Conservation (phyloP, 2,888 invertebrate species). For the Pristionchus arcanus region DNA sequence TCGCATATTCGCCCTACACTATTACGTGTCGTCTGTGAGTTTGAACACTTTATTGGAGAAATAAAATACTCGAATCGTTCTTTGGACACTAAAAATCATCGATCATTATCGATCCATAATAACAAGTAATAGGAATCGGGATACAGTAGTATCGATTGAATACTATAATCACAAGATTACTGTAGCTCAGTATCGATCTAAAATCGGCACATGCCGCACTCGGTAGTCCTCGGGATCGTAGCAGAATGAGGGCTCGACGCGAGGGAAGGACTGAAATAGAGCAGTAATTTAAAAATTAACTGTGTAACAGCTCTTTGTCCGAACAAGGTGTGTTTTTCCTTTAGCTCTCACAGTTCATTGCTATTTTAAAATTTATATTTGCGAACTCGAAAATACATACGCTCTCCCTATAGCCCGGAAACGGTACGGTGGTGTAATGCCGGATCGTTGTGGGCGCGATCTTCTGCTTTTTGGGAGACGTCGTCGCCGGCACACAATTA, state of each 20-base stretch:
- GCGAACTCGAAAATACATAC: neutral
- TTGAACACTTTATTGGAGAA: slow-evolving; percentile 22
- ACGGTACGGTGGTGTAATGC: slow-evolving; percentile 36
- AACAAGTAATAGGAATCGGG: neutral
- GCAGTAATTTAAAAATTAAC: neutral
- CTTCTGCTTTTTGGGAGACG: neutral
- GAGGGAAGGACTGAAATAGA: slow-evolving; percentile 29
- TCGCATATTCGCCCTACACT: neutral
- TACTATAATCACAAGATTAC: no score
- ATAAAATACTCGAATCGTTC: slow-evolving; percentile 27
- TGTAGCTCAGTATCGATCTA: slow-evolving; percentile 27
- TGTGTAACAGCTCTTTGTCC: no score
- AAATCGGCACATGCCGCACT: neutral
- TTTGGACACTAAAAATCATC: neutral
- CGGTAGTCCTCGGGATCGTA: slow-evolving; percentile 36
- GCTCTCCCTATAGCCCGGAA: slow-evolving; percentile 38
- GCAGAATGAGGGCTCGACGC: slow-evolving; percentile 27
- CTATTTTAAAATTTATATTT: no score
- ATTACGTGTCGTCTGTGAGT: slow-evolving; percentile 36
- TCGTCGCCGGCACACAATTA: slow-evolving; percentile 1
- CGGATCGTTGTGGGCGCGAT: slow-evolving; percentile 12
- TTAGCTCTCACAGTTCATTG: no score
- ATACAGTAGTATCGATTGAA: no score
- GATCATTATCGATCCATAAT: neutral
- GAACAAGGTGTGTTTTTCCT: no score